Evolutionary conservation across 1,140 invertebrate species (phyloP), one percentile per base, ranked within the genome.

Genomic region (Drosophila trapezifrons): DNA sequence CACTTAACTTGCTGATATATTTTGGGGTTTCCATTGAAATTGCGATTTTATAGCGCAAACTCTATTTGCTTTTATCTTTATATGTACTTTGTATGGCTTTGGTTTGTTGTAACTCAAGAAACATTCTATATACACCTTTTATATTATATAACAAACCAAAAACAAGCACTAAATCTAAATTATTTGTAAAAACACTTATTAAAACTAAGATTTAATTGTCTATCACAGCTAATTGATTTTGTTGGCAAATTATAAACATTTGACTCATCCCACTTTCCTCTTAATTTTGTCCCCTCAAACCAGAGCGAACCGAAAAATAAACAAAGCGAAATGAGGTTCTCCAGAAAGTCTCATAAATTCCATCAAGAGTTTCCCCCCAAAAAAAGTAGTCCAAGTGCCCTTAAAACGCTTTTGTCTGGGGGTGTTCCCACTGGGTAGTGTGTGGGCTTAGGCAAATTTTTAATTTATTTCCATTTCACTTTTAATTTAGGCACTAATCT

Each of bases 381-480:
- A 62, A 43, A 32, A 62, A 45, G 54, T 35, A 57, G 40, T 51
- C 54, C 18, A 55, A 76, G 72, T 59, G 54, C 46, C 55, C 73
- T 42, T 37, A 62, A 52, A 63, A 46, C 22, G 57, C 40, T 35
- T 29, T 58, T 49, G 49, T 75, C 51, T 42, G 43, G 25, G 32
- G 20, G 13, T 15, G 38, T 27, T 15, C 18, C 18, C n/a, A 22
- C n/a, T 45, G 49, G 20, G 15, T 43, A 25, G 49, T 60, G 29
- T 29, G 45, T 56, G 55, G 63, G 64, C 64, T 45, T 69, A 64
- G 62, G 79, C 45, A 87, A 87, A 83, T 87, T 84, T 89, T 89
- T 89, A 89, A 89, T 89, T 89, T 89, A 89, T 89, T 89, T 89
- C 74, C 83, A 89, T 89, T 89, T 89, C 63, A 89, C 77, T 89